Evolutionary conservation across 2,888 invertebrate species (phyloP).

Genomic region (Dysmachus trigonus): DNA sequence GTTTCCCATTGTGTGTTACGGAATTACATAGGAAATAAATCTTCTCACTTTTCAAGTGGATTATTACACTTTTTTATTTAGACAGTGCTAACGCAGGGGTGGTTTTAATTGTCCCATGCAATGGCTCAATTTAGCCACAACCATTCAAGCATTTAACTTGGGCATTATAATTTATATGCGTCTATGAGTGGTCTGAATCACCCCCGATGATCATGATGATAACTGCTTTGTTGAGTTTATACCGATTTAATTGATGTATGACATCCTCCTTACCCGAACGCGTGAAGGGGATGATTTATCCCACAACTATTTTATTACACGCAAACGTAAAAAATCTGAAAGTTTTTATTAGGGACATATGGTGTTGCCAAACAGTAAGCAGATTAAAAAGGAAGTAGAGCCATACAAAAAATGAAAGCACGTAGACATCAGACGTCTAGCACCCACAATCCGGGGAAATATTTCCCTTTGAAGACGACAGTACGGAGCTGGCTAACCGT

Average conservation of each 20-base stretch:
- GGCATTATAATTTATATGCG: not conserved
- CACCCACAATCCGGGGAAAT: not conserved
- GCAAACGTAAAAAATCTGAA: slow-evolving; percentile 36
- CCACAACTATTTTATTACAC: slow-evolving; percentile 49
- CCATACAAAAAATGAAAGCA: not conserved
- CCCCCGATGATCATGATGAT: slow-evolving; percentile 11
- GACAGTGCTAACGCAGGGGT: not conserved
- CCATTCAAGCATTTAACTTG: slow-evolving; percentile 1
- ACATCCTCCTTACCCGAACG: slow-evolving; percentile 41
- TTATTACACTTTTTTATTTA: not conserved
- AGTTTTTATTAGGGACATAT: slow-evolving; percentile 41
- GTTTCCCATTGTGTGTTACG: not conserved
- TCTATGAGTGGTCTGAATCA: slow-evolving; percentile 5
- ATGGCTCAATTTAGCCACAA: not conserved
- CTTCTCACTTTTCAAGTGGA: not conserved
- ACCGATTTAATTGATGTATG: slow-evolving; percentile 45
- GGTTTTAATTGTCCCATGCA: not conserved
- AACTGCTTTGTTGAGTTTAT: slow-evolving; percentile 35
- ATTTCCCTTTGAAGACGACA: not conserved
- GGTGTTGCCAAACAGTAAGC: slow-evolving; percentile 32
- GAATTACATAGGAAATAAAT: not conserved
- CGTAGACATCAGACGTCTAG: not conserved
- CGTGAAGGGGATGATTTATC: slow-evolving; percentile 43
- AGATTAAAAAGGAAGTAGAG: slow-evolving; percentile 10
- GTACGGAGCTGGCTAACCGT: slow-evolving; percentile 10